These are phyloP conservation scores for Megathymus violae DNA, from an alignment of 1,140 invertebrate genomes.

Conservation along the genomic window DNA sequence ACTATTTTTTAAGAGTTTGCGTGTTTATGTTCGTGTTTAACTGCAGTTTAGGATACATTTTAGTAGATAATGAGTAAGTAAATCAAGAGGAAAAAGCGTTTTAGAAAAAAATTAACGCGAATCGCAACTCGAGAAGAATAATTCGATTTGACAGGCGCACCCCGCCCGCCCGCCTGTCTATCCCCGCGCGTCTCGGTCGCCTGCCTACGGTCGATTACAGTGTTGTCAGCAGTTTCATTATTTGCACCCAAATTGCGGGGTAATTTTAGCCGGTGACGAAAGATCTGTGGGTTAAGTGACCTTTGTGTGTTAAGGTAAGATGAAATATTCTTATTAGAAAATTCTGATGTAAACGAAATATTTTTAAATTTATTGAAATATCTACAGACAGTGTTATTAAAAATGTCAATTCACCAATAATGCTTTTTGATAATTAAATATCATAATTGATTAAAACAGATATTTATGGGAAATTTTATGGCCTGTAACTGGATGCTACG, in stretches of 20 bases:
- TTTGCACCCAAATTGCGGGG: slow-evolving; percentile 27
- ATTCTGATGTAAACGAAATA: not conserved
- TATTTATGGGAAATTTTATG: too few species aligned
- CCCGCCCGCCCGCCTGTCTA: slow-evolving; percentile 47
- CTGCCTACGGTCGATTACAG: slow-evolving; percentile 63
- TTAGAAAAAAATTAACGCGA: slow-evolving; percentile 62
- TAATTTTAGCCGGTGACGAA: slow-evolving; percentile 22
- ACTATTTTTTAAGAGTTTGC: slow-evolving; percentile 30
- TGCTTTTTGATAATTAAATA: too few species aligned
- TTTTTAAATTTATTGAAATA: too few species aligned
- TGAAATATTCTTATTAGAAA: not conserved
- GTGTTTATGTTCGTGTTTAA: slow-evolving; percentile 39
- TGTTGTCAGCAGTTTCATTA: slow-evolving; percentile 53
- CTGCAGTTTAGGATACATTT: slow-evolving; percentile 43
- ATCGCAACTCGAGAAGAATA: slow-evolving; percentile 57
- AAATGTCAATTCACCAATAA: too few species aligned
- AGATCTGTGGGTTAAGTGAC: not conserved
- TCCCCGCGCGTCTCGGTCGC: slow-evolving; percentile 45
- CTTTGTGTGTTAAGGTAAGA: slow-evolving; percentile 11
- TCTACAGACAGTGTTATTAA: too few species aligned
- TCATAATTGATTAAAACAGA: too few species aligned
- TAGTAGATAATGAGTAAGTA: slow-evolving; percentile 46
- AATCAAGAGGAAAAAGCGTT: slow-evolving; percentile 72
- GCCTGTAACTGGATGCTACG: too few species aligned
- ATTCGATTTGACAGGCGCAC: slow-evolving; percentile 75